A percentile compares a stretch with the other conserved stretches of the same genome.
Conservation (phyloP, 2,113 vertebrate genomes). For the western clawed frog (Xenopus tropicalis) region DNA sequence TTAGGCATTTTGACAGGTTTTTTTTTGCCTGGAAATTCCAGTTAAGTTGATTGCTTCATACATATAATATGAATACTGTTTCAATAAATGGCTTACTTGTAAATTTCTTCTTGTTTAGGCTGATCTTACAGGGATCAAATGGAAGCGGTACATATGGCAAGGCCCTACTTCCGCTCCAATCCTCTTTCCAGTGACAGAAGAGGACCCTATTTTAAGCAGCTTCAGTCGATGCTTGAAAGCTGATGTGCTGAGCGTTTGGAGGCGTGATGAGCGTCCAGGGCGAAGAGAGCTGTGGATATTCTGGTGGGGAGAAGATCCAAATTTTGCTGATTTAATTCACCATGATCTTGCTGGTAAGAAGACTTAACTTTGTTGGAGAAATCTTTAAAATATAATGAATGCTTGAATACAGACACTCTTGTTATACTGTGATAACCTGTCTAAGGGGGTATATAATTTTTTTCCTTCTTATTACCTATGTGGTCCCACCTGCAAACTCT, state of each 20-base stretch:
- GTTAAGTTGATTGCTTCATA: no score
- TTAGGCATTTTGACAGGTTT: no score
- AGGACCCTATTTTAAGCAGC: conserved; percentile 96
- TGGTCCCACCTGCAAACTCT: no score
- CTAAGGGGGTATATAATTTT: no score
- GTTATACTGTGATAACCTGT: no score
- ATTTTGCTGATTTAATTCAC: conserved; percentile 92
- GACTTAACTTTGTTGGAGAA: background rate
- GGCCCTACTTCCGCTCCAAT: conserved; percentile 94
- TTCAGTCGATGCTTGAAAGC: conserved; percentile 96
- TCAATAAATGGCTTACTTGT: no score
- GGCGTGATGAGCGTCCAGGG: conserved; percentile 86
- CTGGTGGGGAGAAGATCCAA: conserved; percentile 97
- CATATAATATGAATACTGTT: no score
- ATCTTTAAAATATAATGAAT: no score
- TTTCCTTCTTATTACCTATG: no score
- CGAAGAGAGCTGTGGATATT: conserved; percentile 95
- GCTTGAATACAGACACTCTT: no score
- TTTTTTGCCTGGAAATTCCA: no score
- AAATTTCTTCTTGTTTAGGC: conserved; percentile 62
- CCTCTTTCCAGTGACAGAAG: conserved; percentile 93
- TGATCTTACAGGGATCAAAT: conserved; percentile 97
- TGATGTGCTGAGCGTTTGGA: conserved; percentile 92
- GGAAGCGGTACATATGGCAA: conserved; percentile 95
- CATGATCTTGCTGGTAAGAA: conserved; percentile 85